Conservation (phyloP, 2,113 vertebrate species). For the Rhipidura dahli region DNA sequence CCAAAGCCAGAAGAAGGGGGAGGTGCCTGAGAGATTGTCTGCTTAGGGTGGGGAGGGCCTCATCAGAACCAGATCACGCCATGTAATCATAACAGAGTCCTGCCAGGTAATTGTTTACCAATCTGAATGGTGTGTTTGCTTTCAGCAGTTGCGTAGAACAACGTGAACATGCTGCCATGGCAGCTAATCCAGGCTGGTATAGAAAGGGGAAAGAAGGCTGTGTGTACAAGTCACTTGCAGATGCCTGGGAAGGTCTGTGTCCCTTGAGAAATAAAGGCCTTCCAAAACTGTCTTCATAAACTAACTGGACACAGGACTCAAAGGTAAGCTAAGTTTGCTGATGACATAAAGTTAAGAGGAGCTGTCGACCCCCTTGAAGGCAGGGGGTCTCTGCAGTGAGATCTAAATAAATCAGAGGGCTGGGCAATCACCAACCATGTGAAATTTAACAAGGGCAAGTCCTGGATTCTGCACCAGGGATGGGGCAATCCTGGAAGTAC, state of each 20-base stretch:
- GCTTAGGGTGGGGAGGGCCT: neutral
- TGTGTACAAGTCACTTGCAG: neutral
- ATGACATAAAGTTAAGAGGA: neutral
- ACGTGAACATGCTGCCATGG: constrained; percentile 4
- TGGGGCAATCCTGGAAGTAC: neutral
- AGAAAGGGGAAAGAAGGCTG: neutral
- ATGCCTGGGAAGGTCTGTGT: neutral
- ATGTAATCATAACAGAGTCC: neutral
- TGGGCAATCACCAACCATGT: too few relatives aligned
- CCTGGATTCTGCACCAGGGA: neutral
- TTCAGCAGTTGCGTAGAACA: neutral
- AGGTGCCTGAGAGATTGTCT: neutral
- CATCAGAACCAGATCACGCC: neutral
- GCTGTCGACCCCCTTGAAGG: neutral
- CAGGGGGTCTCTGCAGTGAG: neutral
- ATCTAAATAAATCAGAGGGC: neutral
- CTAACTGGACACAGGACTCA: neutral
- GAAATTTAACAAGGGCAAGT: neutral
- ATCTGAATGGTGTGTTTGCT: neutral
- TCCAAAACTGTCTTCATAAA: neutral
- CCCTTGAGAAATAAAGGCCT: neutral
- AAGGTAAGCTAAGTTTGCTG: neutral
- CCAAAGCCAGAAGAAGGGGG: neutral
- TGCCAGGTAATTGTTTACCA: constrained; percentile 31
- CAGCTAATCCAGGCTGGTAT: constrained; percentile 11